Conservation (phyloP, 2,113 vertebrate species). For the Menidia beryllina region DNA sequence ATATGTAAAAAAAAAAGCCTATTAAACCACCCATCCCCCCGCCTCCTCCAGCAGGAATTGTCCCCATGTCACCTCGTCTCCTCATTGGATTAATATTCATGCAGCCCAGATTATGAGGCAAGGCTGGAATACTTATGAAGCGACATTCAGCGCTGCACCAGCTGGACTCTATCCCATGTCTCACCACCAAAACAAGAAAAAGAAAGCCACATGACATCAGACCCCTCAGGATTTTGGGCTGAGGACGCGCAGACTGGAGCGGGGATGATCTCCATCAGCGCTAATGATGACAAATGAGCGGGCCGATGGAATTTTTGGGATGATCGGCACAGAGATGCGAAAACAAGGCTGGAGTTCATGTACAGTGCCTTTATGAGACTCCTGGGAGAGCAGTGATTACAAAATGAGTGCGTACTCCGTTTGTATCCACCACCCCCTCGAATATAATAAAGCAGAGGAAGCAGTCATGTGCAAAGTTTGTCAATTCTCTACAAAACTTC, state of each 20-base stretch:
- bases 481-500: slow-evolving; percentile 42
- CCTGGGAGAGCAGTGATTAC: slow-evolving; percentile 44
- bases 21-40: no score
- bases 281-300: slow-evolving; percentile 68
- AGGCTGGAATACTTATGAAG: slow-evolving; percentile 68
- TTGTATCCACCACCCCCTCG: slow-evolving; percentile 32
- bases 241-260: slow-evolving; percentile 38
- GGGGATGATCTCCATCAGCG: slow-evolving; percentile 38
- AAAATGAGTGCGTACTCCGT: slow-evolving; percentile 47
- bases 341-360: slow-evolving; percentile 52
- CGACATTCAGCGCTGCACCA: slow-evolving; percentile 47
- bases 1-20: slow-evolving; percentile 5
- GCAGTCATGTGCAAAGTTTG: slow-evolving; percentile 34
- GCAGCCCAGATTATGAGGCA: slow-evolving; percentile 61
- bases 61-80: slow-evolving; percentile 64
- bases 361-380: slow-evolving; percentile 42
- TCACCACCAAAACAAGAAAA: slow-evolving; percentile 48
- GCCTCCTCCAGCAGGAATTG: slow-evolving; percentile 42
- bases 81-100: slow-evolving; percentile 67
- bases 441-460: slow-evolving; percentile 42
- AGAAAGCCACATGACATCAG: slow-evolving; percentile 12
- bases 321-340: slow-evolving; percentile 49
- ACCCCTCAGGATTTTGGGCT: slow-evolving; percentile 33
- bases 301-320: slow-evolving; percentile 59
- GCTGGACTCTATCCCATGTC: slow-evolving; percentile 16